Percentiles rank a stretch among this genome's conserved stretches.
Evolutionary conservation across 1,140 invertebrate genomes (phyloP).

Genomic region (Thalassaphorura encarpata): DNA sequence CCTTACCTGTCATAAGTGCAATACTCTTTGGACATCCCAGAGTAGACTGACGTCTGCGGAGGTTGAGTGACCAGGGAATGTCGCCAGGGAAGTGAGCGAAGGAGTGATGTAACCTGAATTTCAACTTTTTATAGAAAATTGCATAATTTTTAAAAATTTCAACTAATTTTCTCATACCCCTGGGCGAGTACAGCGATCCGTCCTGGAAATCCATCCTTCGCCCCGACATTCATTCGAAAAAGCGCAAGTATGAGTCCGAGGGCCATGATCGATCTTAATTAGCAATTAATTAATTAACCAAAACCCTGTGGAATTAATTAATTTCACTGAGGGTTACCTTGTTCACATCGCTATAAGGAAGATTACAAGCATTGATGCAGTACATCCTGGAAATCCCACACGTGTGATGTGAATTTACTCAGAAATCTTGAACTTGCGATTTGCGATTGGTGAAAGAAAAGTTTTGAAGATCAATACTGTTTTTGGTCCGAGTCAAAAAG

Average conservation of each 20-base stretch:
- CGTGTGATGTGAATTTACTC: no score
- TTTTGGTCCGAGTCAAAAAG: background rate
- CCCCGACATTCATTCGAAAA: constrained; percentile 28
- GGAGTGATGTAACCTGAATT: constrained; percentile 7
- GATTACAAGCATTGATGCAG: constrained; percentile 29
- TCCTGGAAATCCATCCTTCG: constrained; percentile 32
- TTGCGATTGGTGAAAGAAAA: background rate
- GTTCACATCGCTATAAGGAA: constrained; percentile 30
- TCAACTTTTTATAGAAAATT: background rate
- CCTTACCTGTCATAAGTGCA: no score
- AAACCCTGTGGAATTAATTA: background rate
- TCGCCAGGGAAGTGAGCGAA: constrained; percentile 29
- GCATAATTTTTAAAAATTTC: no score
- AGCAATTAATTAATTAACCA: background rate
- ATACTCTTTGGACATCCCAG: constrained; percentile 33
- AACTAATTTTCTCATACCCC: no score
- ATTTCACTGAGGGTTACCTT: constrained; percentile 14
- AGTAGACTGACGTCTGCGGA: constrained; percentile 26
- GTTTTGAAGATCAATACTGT: background rate
- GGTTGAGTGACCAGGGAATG: constrained; percentile 29
- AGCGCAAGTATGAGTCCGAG: constrained; percentile 22
- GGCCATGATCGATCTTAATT: constrained; percentile 27
- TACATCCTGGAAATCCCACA: constrained; percentile 26
- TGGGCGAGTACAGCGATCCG: constrained; percentile 29
- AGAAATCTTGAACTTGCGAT: no score